A percentile compares a stretch with the other conserved stretches of the same genome.
phyloP scores from a whole-genome alignment of 2,888 invertebrate genomes.

The Orthosia cruda region DNA sequence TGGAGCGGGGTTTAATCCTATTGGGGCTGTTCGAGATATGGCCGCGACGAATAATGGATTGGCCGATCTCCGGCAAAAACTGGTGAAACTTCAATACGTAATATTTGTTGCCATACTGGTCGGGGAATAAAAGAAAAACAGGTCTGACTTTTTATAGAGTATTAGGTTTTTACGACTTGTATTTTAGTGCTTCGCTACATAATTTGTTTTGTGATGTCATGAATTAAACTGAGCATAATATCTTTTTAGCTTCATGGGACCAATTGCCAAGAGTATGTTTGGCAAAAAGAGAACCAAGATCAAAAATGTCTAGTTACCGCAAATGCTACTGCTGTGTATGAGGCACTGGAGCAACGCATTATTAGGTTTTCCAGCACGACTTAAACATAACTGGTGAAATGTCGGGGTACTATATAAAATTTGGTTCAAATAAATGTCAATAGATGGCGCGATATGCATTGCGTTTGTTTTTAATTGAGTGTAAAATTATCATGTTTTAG shows the following conservation, averaged over 20 bases:
- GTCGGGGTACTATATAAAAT: too few relatives aligned
- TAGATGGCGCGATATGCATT: too few relatives aligned
- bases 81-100: conserved; percentile 77
- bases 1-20: conserved; percentile 84
- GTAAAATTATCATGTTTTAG: too few relatives aligned
- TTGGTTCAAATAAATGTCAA: too few relatives aligned
- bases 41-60: conserved; percentile 85
- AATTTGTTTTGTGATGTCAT: conserved; percentile 34
- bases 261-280: conserved; percentile 6
- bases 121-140: conserved; percentile 62
- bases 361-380: too few relatives aligned
- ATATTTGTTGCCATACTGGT: conserved; percentile 68
- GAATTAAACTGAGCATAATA: conserved; percentile 17
- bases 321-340: too few relatives aligned
- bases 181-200: conserved; percentile 36
- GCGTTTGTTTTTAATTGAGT: too few relatives aligned
- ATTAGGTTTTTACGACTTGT: conserved; percentile 56
- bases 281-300: neutral
- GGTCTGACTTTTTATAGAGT: conserved; percentile 47
- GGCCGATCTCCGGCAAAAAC: conserved; percentile 79
- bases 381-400: too few relatives aligned
- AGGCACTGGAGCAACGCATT: too few relatives aligned
- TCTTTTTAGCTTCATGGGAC: neutral
- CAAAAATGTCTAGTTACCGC: too few relatives aligned
- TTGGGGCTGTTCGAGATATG: conserved; percentile 83